Percentiles rank a stretch among this genome's conserved stretches.
phyloP scores from a whole-genome alignment of 2,888 invertebrate species.

The Dioctria rufipes region DNA sequence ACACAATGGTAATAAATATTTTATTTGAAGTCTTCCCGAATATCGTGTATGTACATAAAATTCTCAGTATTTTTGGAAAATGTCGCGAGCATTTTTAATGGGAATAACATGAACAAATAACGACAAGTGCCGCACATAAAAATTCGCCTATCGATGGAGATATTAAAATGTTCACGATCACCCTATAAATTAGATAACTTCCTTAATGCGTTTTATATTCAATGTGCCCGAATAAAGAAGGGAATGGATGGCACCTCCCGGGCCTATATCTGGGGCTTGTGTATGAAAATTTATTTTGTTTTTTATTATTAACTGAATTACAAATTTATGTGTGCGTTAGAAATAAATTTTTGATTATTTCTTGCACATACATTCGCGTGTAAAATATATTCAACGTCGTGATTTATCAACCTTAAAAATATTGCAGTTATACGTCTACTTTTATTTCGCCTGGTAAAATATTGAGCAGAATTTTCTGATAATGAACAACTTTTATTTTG shows the following conservation, averaged over 20 bases:
- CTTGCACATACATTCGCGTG: conserved; percentile 2
- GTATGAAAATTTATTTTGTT: too few relatives aligned
- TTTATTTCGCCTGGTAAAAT: conserved; percentile 5
- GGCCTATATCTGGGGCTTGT: too few relatives aligned
- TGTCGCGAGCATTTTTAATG: conserved; percentile 2
- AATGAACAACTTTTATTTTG: conserved; percentile 26
- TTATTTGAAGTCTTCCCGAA: background rate
- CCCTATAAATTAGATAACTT: conserved; percentile 50
- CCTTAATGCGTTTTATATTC: conserved; percentile 49
- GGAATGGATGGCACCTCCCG: too few relatives aligned
- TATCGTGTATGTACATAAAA: background rate
- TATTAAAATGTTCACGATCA: conserved; percentile 27
- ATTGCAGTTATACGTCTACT: background rate
- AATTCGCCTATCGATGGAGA: background rate
- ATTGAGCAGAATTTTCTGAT: conserved; percentile 9
- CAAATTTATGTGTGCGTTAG: conserved; percentile 44
- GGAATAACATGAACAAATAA: background rate
- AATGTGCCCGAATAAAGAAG: background rate
- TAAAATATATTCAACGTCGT: conserved; percentile 25
- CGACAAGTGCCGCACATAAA: background rate
- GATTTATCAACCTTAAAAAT: conserved; percentile 47
- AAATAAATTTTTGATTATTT: conserved; percentile 47
- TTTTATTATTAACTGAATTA: conserved; percentile 42
- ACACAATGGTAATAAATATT: background rate
- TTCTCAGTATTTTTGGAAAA: background rate